Percentiles rank a stretch among this genome's conserved stretches.
These are phyloP conservation scores for Helicolenus hilgendorfi DNA, from an alignment of 2,797 vertebrate species.

Conservation along the genomic window DNA sequence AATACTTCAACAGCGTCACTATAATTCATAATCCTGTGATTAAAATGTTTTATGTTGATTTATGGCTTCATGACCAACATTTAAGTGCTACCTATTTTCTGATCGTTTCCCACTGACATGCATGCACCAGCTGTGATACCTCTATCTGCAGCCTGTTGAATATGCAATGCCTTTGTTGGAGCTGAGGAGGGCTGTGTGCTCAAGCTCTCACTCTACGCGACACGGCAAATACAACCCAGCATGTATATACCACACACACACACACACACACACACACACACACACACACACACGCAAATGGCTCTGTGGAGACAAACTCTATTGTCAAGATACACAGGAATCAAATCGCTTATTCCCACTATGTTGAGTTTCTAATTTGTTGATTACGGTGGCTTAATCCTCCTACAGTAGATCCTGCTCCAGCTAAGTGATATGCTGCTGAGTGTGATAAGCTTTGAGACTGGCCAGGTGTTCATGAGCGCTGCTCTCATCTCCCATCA, in stretches of 20 bases:
- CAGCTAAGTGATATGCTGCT: slow-evolving; percentile 14
- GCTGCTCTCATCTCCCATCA: neutral
- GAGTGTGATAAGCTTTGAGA: neutral
- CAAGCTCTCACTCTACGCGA: slow-evolving; percentile 66
- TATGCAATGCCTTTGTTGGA: slow-evolving; percentile 74
- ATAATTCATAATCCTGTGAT: neutral
- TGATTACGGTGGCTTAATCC: slow-evolving; percentile 48
- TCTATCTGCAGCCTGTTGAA: slow-evolving; percentile 74
- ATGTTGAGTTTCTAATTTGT: slow-evolving; percentile 52
- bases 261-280: slow-evolving; percentile 8
- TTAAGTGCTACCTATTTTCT: neutral
- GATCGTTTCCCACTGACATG: neutral
- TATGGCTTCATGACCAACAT: neutral
- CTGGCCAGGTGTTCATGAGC: slow-evolving; percentile 32
- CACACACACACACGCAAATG: neutral
- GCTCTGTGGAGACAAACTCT: slow-evolving; percentile 27
- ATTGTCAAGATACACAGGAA: slow-evolving; percentile 56
- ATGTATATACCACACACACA: slow-evolving; percentile 5
- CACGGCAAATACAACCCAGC: slow-evolving; percentile 69
- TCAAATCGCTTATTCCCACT: slow-evolving; percentile 48
- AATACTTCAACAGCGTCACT: neutral
- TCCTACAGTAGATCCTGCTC: slow-evolving; percentile 17
- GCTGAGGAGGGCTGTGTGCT: slow-evolving; percentile 75
- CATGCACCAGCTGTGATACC: slow-evolving; percentile 31
- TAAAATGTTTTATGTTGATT: neutral